Evolutionary conservation across 2,797 vertebrate genomes (phyloP).

Genomic region (Spheniscus humboldti): DNA sequence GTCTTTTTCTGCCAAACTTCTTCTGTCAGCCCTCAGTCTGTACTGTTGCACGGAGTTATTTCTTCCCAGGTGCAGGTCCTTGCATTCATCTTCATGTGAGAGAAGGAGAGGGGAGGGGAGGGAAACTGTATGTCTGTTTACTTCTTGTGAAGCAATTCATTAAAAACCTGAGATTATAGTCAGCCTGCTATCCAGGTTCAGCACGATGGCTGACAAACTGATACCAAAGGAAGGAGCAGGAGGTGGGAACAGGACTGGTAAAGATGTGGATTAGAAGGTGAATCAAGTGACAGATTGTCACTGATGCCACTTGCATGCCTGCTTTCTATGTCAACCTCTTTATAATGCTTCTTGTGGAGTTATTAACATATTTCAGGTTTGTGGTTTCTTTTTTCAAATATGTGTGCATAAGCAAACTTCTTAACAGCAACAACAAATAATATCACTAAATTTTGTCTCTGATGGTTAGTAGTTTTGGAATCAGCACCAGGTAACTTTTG

Average conservation of each 20-base stretch:
- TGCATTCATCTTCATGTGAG: neutral
- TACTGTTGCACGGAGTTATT: neutral
- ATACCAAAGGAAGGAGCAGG: neutral
- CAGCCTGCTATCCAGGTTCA: neutral
- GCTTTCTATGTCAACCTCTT: neutral
- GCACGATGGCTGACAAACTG: neutral
- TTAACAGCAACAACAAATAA: neutral
- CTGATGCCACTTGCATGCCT: neutral
- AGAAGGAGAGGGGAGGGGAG: neutral
- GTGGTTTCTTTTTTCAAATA: neutral
- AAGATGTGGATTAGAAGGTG: neutral
- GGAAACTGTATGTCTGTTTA: neutral
- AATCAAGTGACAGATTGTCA: neutral
- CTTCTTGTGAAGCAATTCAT: neutral
- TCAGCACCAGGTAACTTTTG: neutral
- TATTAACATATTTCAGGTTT: neutral
- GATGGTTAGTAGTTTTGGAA: neutral
- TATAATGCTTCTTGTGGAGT: neutral
- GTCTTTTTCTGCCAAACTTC: neutral
- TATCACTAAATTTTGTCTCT: neutral
- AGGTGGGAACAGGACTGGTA: neutral
- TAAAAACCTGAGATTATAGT: neutral
- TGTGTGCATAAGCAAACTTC: neutral
- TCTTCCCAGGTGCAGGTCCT: neutral
- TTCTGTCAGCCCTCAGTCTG: neutral